These are phyloP conservation scores for Tipula lateralis DNA, from an alignment of 2,888 invertebrate species.

Conservation along the genomic window DNA sequence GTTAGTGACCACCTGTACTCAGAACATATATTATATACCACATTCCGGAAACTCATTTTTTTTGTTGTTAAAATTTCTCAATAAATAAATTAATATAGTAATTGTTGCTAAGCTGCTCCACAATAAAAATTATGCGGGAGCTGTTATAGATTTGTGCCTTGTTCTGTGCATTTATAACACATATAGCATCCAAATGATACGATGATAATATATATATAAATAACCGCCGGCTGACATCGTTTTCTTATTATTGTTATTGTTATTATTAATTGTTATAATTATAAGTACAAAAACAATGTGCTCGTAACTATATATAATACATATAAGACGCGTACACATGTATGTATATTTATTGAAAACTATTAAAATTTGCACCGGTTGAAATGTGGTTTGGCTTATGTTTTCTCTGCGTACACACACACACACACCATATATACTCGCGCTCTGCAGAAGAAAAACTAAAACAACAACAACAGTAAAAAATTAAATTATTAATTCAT, in stretches of 20 bases:
- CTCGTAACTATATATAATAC: neutral
- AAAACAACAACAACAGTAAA: neutral
- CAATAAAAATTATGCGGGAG: neutral
- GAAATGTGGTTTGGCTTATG: neutral
- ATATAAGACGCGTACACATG: no score
- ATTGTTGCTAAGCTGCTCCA: neutral
- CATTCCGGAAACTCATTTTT: neutral
- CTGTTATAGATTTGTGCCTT: neutral
- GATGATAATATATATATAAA: neutral
- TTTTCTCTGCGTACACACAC: neutral
- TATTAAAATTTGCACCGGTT: neutral
- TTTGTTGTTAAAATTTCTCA: neutral
- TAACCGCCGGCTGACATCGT: neutral
- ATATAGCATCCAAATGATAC: neutral
- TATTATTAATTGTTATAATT: neutral
- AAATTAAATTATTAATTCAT: slow-evolving; percentile 19
- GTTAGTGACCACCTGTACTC: neutral
- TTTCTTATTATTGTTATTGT: neutral
- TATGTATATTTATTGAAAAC: neutral
- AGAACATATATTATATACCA: neutral
- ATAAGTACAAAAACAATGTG: neutral
- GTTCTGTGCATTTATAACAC: neutral
- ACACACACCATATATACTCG: neutral
- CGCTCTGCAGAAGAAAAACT: neutral
- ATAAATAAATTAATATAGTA: neutral